Evolutionary conservation across 2,113 vertebrate genomes (phyloP).

Genomic region (Planiliza haematocheilus): DNA sequence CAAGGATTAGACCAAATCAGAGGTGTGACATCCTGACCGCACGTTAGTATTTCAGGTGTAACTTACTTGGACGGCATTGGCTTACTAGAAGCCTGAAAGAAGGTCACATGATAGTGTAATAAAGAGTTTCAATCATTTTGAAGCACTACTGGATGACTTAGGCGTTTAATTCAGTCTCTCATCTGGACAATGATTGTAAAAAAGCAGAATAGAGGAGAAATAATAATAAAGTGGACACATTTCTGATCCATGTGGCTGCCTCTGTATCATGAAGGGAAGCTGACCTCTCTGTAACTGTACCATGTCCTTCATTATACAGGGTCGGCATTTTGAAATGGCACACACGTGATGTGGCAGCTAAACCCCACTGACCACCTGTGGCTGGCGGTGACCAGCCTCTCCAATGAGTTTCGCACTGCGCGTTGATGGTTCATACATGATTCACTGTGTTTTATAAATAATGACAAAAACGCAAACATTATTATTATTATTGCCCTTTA

Average conservation of each 20-base stretch:
- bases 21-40: conserved; percentile 33
- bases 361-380: conserved; percentile 67
- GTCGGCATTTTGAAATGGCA: conserved; percentile 72
- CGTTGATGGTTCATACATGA: conserved; percentile 44
- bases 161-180: not conserved
- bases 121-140: not conserved
- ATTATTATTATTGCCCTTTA: not conserved
- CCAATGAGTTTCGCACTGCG: conserved; percentile 8
- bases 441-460: conserved; percentile 46
- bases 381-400: conserved; percentile 40
- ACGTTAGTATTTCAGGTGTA: not conserved
- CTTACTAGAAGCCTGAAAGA: not conserved
- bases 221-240: not conserved
- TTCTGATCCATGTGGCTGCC: not conserved
- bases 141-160: too few relatives aligned
- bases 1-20: conserved; percentile 50
- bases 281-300: conserved; percentile 39
- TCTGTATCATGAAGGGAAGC: conserved; percentile 19
- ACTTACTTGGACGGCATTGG: not conserved
- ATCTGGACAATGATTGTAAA: too few relatives aligned
- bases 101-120: not conserved
- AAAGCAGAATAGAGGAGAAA: not conserved
- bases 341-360: conserved; percentile 58
- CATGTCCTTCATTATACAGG: conserved; percentile 56
- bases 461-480: conserved; percentile 24